A percentile compares a stretch with the other conserved stretches of the same genome.
Evolutionary conservation across 2,113 vertebrate species (phyloP).

Genomic region (Cichladusa arquata): DNA sequence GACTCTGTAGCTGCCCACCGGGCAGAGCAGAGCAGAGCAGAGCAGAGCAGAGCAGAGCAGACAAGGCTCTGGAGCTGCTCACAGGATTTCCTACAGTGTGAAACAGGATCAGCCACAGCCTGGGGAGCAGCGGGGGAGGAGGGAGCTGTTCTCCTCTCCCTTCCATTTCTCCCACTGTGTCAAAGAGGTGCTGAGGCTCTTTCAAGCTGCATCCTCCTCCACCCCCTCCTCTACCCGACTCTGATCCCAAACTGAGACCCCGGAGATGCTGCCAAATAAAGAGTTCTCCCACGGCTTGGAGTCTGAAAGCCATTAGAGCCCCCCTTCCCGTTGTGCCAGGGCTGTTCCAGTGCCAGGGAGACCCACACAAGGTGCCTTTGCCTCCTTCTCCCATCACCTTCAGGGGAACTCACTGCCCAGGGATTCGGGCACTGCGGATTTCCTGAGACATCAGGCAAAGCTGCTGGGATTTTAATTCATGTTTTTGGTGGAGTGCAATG

Average conservation of each 20-base stretch:
- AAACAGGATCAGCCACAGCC: conserved; percentile 13
- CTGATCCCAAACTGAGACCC: not conserved
- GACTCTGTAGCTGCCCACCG: not conserved
- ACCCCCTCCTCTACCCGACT: not conserved
- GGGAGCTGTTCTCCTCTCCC: not conserved
- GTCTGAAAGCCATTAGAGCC: not conserved
- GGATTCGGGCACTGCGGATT: not conserved
- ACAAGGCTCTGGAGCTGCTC: not conserved
- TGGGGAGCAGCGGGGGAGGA: not conserved
- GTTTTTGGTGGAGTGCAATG: not conserved
- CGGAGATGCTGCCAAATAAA: not conserved
- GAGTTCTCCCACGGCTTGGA: not conserved
- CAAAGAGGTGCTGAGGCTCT: conserved; percentile 15
- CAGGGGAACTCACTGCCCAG: fast-evolving
- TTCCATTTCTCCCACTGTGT: not conserved
- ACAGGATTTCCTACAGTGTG: conserved; percentile 18
- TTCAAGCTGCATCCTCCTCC: not conserved
- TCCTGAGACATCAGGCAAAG: not conserved
- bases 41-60: not conserved
- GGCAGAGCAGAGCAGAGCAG: not conserved
- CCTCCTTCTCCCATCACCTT: not conserved
- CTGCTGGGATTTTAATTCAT: not conserved
- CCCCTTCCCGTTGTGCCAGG: not conserved
- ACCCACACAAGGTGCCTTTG: not conserved
- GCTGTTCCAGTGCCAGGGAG: not conserved